Percentiles rank a stretch among this genome's conserved stretches.
phyloP scores from a whole-genome alignment of 2,113 vertebrate genomes.

The Oncorhynchus mykiss region DNA sequence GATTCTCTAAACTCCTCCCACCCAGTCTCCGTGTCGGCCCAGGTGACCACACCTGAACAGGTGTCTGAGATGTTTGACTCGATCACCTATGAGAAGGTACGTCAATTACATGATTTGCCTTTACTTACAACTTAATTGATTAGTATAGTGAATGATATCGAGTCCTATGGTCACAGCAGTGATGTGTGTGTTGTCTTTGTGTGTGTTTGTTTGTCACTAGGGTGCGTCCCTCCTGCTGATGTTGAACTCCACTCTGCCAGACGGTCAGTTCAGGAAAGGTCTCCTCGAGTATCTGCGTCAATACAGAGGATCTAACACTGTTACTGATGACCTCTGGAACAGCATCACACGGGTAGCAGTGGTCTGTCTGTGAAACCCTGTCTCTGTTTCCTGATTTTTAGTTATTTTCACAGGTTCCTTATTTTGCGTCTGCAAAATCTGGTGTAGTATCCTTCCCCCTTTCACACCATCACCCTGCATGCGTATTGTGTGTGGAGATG shows the following conservation, averaged over 20 bases:
- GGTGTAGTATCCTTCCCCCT: no score
- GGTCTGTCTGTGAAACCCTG: no score
- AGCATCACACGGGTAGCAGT: conserved; percentile 83
- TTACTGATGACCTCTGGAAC: conserved; percentile 87
- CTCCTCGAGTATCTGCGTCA: conserved; percentile 80
- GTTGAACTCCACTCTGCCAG: conserved; percentile 82
- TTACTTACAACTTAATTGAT: no score
- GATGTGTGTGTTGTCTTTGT: background rate
- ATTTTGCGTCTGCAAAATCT: no score
- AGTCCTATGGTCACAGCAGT: no score
- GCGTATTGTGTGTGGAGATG: no score
- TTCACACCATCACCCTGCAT: no score
- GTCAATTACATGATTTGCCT: background rate
- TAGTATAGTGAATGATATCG: no score
- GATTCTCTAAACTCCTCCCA: conserved; percentile 91
- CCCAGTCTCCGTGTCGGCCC: conserved; percentile 75
- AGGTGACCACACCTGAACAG: conserved; percentile 82
- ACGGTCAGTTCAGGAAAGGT: conserved; percentile 83
- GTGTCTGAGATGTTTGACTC: conserved; percentile 96
- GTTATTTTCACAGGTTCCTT: no score
- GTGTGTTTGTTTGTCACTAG: conserved; percentile 58
- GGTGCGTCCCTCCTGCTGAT: conserved; percentile 92
- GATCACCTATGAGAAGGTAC: conserved; percentile 93
- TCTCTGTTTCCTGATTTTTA: no score
- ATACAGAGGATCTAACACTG: conserved; percentile 78